Evolutionary conservation across 2,113 vertebrate genomes (phyloP), one percentile per base, ranked within the genome.

Genomic region (Galeopterus variegatus): DNA sequence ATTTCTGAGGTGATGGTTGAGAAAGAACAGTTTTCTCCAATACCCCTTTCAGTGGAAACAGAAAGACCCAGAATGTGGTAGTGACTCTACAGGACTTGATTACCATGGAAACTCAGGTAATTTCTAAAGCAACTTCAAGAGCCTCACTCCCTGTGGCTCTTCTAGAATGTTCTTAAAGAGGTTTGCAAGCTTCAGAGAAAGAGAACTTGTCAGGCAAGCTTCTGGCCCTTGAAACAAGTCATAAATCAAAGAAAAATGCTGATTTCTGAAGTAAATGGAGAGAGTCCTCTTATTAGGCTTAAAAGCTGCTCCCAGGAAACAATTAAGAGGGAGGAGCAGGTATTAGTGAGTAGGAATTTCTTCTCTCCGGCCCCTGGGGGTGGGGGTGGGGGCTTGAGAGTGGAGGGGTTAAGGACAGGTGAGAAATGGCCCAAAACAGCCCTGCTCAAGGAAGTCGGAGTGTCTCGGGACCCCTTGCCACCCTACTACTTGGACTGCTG

Each of bases 41-140:
- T 70, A 83, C 45, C 72, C 45, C 36, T 79, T 87, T 60, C 60
- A 33, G 24, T 72, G 60, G 70, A 90, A 85, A 52, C 21, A 94
- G 62, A 92, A 80, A 93, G 84, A 23, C 93, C 90, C 92, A 80
- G 79, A 93, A 94, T 96, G 94, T 70, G 67, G n/a, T 96, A 79
- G 96, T 75, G 91, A 58, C 41, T 56, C 54, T 60, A 92, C 70
- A 92, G 88, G 64, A 91, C 97, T 97, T 97, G 87, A 98, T 98
- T 96, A 93, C 98, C 93, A 98, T 97, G 97, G 98, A 98, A 98
- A 98, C 97, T 54, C 77, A 96, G 92, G 93, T 94, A 93, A 95
- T 97, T 98, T 98, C 96, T 98, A 96, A 98, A 95, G 90, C 95
- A 95, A 33, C 95, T 96, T 98, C 97, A 97, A 97, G 94, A 95